Base-by-base conservation (phyloP, 2,797 vertebrate genomes). In the Silurus lanzhouensis region DNA sequence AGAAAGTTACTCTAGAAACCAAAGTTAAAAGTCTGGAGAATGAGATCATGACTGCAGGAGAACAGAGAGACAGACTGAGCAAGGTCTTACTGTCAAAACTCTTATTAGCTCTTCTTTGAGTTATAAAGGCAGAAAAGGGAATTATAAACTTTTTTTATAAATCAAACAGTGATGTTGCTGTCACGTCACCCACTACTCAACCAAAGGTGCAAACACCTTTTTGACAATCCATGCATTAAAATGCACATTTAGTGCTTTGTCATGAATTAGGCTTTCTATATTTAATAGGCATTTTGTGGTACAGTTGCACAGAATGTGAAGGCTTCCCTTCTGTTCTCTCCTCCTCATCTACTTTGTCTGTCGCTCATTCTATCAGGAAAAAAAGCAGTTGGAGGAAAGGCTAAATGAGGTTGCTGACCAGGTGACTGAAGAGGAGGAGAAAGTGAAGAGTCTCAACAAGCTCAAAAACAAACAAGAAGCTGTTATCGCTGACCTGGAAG, bases 381-480 rank as follows among this genome's bases (percentile, higher is more conserved):
- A 96, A 91, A 96, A 95, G 87, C 93, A 95, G 85, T 76, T 96
- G 81, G 97, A 98, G 70, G 97, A 98, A 58, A 95, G 96, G 31
- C 92, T 98, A 83, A 91, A 93, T 2, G 97, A 98, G 82, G 94
- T 97, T 85, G 95, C 94, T 0, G 96, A 96, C 55, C 95, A 96
- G 84, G 94, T 97, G 19, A 96, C 96, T 0, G 97, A 97, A 84
- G 97, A 98, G 86, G 97, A 98, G 84, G 97, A 98, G 91, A 98
- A 97, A 82, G 92, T 95, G 84, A 98, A 98, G 91, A 97, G 96
- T 88, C 93, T 98, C 5, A 96, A 94, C 88, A 98, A 98, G 87
- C 94, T 97, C 0, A 96, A 97, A 81, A 96, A 96, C 92, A 97
- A 97, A 83, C 97, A 98, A 55, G 97, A 97, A 84, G 96, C 96